Percentiles rank a stretch among this genome's conserved stretches.
Conservation (phyloP, 1,140 invertebrate genomes). For the Brachionus plicatilis region DNA sequence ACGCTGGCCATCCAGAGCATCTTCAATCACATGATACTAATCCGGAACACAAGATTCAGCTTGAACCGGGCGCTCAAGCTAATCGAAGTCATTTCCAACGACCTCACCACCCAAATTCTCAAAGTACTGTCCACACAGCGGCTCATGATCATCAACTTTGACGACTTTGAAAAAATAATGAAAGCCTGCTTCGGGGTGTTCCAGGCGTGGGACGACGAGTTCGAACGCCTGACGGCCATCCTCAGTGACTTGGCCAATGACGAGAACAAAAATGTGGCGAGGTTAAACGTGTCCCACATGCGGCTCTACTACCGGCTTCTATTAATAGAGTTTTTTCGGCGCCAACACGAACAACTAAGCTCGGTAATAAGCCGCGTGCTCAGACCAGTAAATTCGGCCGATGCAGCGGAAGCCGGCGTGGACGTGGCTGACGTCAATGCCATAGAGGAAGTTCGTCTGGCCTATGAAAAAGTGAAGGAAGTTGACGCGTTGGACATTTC, state of each 20-base stretch:
- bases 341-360: slow-evolving; percentile 92
- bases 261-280: slow-evolving; percentile 92
- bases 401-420: slow-evolving; percentile 58
- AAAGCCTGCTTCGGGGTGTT: slow-evolving; percentile 91
- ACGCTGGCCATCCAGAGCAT: slow-evolving; percentile 77
- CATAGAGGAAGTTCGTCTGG: slow-evolving; percentile 75
- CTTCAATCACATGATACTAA: slow-evolving; percentile 89
- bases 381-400: slow-evolving; percentile 60
- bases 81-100: slow-evolving; percentile 93
- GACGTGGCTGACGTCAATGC: slow-evolving; percentile 86
- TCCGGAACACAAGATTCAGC: slow-evolving; percentile 94
- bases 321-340: slow-evolving; percentile 85
- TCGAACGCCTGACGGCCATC: slow-evolving; percentile 87
- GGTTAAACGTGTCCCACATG: slow-evolving; percentile 89
- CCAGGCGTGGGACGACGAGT: slow-evolving; percentile 95
- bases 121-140: slow-evolving; percentile 86
- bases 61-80: slow-evolving; percentile 83
- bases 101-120: slow-evolving; percentile 82
- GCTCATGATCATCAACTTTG: slow-evolving; percentile 94
- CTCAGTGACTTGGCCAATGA: slow-evolving; percentile 86
- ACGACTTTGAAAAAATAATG: slow-evolving; percentile 96
- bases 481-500: slow-evolving; percentile 95
- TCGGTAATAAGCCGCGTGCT: slow-evolving; percentile 91
- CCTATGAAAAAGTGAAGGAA: slow-evolving; percentile 97
- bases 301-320: slow-evolving; percentile 83